phyloP scores from a whole-genome alignment of 2,888 invertebrate genomes.

The Vesta saturnalis region DNA sequence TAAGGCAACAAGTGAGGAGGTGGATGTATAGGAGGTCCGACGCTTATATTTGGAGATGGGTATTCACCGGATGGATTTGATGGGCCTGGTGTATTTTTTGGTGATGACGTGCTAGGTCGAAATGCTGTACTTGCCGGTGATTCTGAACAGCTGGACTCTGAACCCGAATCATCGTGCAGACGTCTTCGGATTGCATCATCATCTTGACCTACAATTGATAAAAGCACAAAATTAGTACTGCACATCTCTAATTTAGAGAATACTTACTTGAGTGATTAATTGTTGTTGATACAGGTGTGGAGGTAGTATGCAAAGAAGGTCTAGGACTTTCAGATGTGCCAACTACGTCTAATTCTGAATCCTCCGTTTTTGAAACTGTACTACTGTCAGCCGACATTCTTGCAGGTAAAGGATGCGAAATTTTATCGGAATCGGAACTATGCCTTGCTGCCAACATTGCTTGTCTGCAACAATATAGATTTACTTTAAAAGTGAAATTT shows the following conservation, averaged over 20 bases:
- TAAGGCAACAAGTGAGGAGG: slow-evolving; percentile 90
- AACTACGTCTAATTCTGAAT: slow-evolving; percentile 90
- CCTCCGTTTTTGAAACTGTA: slow-evolving; percentile 75
- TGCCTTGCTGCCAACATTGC: slow-evolving; percentile 69
- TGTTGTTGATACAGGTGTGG: slow-evolving; percentile 54
- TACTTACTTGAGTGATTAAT: slow-evolving; percentile 55
- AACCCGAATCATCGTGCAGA: slow-evolving; percentile 73
- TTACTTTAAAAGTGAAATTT: not conserved
- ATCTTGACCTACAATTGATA: slow-evolving; percentile 70
- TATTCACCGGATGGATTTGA: slow-evolving; percentile 69
- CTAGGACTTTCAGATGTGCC: slow-evolving; percentile 87
- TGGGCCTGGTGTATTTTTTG: slow-evolving; percentile 58
- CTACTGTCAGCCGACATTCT: slow-evolving; percentile 63
- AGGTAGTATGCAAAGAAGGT: slow-evolving; percentile 65
- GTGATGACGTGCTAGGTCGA: slow-evolving; percentile 62
- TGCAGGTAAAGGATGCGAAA: slow-evolving; percentile 62
- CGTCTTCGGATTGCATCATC: slow-evolving; percentile 64
- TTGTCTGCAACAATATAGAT: slow-evolving; percentile 71
- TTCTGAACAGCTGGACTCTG: slow-evolving; percentile 79
- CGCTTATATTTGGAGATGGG: slow-evolving; percentile 92
- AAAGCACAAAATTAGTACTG: slow-evolving; percentile 27
- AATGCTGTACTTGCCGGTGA: slow-evolving; percentile 63
- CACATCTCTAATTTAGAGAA: not conserved
- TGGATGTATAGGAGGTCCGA: slow-evolving; percentile 93
- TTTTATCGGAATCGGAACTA: slow-evolving; percentile 67